Evolutionary conservation across 2,888 invertebrate species (phyloP), one percentile per base, ranked within the genome.

Genomic region (Polydrusus cervinus): DNA sequence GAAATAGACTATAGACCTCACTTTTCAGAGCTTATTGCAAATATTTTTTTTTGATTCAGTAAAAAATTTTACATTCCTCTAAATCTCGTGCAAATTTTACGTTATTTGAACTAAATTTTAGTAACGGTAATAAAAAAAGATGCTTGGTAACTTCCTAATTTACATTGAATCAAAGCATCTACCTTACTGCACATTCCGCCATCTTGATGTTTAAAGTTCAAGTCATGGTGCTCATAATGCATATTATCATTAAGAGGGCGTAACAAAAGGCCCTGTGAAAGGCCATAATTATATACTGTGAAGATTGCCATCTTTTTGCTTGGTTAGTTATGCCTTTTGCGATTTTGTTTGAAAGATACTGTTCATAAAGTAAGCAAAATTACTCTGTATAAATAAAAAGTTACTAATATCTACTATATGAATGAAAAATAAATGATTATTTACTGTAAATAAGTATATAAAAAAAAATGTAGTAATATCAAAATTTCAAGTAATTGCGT

Each of bases 281-380:
- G 67, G 55, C 53, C 53, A 20, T 55, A 67, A 67, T 67, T 67
- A 55, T 67, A 43, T 67, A 67, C 55, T 55, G 40, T 16, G 13
- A 13, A 53, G 67, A 67, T 67, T 67, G 67, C 55, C 67, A 67
- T 67, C 67, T 67, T 67, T 18, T 67, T 67, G 67, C 55, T 55
- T 67, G 67, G 67, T 53, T 67, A 53, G 67, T 55, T 53, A 67
- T 67, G 67, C 53, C 51, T 67, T 67, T 67, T 55, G 55, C 53
- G 67, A 67, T 55, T 20, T 20, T 20, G 9, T 51, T 53, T 40
- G 43, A 25, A 51, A 55, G 67, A 67, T 55, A 67, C 43, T 67
- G 55, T 64, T 18, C 34, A 14, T 38, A 60, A 34, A 30, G 38
- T 60, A 38, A 38, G 34, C 34, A 34, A 34, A 34, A 14, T 34